Base-by-base conservation (phyloP, 1,140 invertebrate genomes). In the Nasonia giraulti region DNA sequence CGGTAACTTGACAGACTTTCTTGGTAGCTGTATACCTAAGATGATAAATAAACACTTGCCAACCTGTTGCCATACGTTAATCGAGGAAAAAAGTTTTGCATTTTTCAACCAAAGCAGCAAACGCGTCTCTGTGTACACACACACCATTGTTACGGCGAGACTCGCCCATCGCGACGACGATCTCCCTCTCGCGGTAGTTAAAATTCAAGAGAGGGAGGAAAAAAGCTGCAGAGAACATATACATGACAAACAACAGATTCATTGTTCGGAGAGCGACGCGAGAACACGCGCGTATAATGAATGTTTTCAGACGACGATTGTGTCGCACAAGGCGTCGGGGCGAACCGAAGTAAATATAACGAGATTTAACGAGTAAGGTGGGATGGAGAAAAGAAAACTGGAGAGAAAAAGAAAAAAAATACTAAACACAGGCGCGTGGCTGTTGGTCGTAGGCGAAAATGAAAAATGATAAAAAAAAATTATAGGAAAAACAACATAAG, bases 401-500 rank as follows among this genome's bases (percentile, higher is more conserved):
- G 44, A 76, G 47, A 37, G 62, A 62, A 23, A 3, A 37, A 20
- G n/a, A 10, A 20, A 23, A 47, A 50, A 20, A 69, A 69, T 55
- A 55, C 11, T 55, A 17, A 17, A 55, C 11, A 55, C 20, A 11
- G 23, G n/a, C 66, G 4, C 10, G 27, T 8, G 20, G 79, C 37
- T 40, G 68, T 81, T 50, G 55, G 17, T 62, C 55, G 55, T 55
- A 62, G 55, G 55, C 55, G 55, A 62, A 62, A 50, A 47, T 23
- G 47, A 27, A 76, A 76, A 47, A 50, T 23, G 4, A 50, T 12
- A 50, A 20, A 17, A 12, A 44, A 40, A 27, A 50, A 55, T 55
- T 77, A 17, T 37, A 66, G 20, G n/a, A 74, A 73, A 73, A 81
- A 74, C 66, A 11, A 66, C 44, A 71, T 31, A 82, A 66, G 31